Base-by-base conservation (phyloP, 1,140 invertebrate species). In the Diorhabda sublineata region DNA sequence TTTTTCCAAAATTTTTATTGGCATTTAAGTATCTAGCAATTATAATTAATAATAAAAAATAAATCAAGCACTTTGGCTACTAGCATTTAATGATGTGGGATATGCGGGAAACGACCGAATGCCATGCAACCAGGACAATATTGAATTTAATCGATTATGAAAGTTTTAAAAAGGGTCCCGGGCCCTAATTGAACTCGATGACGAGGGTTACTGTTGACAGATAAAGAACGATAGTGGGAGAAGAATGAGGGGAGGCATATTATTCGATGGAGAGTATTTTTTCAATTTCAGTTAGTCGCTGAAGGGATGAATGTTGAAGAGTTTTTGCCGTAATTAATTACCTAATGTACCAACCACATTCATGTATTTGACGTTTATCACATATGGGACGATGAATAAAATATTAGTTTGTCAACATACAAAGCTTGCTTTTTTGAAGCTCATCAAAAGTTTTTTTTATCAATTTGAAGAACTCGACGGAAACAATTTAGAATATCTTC, bases 71-170 rank as follows among this genome's bases (percentile, higher is more conserved):
- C 26, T 26, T 26, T 26, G 26, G 26, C 26, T 26, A 26, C 47
- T 52, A 52, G 47, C n/a, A 52, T 52, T 52, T 52, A 52, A 52
- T 52, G 47, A 52, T 52, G 47, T 52, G 47, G 47, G 47, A n/a
- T 52, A n/a, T 52, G 47, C 47, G 47, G 47, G 47, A 52, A 52
- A 52, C 47, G 47, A 52, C 6, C 47, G 47, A 52, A 52, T 52
- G 47, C 47, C 47, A 52, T 52, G 47, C 47, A 6, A 52, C 47
- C 47, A 52, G 47, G 47, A 52, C 47, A 52, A 52, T 52, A 52
- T 52, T 52, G 47, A 52, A 52, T 52, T 52, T 52, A 52, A 52
- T 52, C 47, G 47, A 52, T 52, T 52, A 52, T 52, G 47, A 52
- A 52, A 52, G 47, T 52, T 52, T 52, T 52, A 52, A 52, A 52